phyloP scores from a whole-genome alignment of 2,888 invertebrate genomes.

The Cenopis cana region DNA sequence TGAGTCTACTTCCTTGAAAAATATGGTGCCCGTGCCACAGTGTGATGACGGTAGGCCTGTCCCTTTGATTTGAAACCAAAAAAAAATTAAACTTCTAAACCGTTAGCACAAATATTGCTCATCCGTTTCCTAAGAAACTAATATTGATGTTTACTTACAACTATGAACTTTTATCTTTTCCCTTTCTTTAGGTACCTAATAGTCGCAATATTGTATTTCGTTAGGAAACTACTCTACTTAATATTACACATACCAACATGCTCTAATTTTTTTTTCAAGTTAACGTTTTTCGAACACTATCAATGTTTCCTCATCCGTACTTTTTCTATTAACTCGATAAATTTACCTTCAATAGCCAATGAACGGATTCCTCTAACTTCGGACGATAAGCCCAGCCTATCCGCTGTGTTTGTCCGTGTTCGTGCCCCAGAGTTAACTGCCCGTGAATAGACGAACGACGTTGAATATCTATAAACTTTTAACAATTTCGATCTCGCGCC shows the following conservation, averaged over 20 bases:
- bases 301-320: slow-evolving; percentile 29
- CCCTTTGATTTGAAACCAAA: background rate
- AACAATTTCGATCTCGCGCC: slow-evolving; percentile 53
- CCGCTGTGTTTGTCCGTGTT: slow-evolving; percentile 47
- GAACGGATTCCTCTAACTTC: slow-evolving; percentile 48
- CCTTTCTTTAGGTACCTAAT: no score
- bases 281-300: slow-evolving; percentile 15
- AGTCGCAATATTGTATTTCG: no score
- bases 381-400: slow-evolving; percentile 51
- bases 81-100: background rate
- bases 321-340: slow-evolving; percentile 43
- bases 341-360: slow-evolving; percentile 48
- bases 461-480: slow-evolving; percentile 56
- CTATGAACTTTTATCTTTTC: no score
- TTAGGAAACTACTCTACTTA: no score
- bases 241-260: background rate
- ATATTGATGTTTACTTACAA: no score
- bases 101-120: no score
- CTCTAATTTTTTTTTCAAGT: background rate
- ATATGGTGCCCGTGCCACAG: slow-evolving; percentile 10
- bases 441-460: slow-evolving; percentile 53
- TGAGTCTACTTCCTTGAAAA: slow-evolving; percentile 19
- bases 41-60: background rate
- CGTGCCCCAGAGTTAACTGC: slow-evolving; percentile 56
- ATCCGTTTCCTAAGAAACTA: no score